Evolutionary conservation across 2,888 invertebrate genomes (phyloP).

Genomic region (Melanophora roralis): DNA sequence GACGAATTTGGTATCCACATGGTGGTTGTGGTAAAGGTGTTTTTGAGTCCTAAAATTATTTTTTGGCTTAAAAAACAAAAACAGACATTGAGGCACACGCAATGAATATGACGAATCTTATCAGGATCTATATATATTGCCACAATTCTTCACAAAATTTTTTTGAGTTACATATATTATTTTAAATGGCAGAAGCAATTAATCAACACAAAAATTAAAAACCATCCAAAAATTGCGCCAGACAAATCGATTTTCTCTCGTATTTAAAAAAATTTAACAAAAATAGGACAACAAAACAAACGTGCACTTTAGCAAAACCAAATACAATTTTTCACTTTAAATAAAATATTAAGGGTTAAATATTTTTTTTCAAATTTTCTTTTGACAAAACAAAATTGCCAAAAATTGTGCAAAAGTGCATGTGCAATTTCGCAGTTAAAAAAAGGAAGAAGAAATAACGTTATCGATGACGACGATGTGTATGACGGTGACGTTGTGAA

Average conservation of each 20-base stretch:
- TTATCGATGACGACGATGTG: neutral
- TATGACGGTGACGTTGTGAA: slow-evolving; percentile 7
- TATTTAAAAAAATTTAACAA: neutral
- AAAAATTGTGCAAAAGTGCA: slow-evolving; percentile 44
- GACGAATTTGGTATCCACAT: no score
- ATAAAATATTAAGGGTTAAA: slow-evolving; percentile 49
- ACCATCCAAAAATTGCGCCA: slow-evolving; percentile 24
- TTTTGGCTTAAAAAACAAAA: no score
- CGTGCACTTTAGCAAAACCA: slow-evolving; percentile 44
- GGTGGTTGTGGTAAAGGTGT: no score
- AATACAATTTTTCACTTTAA: slow-evolving; percentile 55
- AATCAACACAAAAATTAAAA: no score
- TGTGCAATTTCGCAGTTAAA: slow-evolving; percentile 43
- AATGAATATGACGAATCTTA: no score
- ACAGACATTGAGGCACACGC: no score
- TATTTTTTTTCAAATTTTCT: slow-evolving; percentile 12
- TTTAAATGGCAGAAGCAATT: no score
- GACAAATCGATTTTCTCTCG: slow-evolving; percentile 44
- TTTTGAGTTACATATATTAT: no score
- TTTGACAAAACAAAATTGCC: slow-evolving; percentile 20
- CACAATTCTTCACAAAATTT: no score
- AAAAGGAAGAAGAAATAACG: neutral
- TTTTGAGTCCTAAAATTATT: no score
- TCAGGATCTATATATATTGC: no score
- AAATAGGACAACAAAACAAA: slow-evolving; percentile 13